Conservation (phyloP, 2,888 invertebrate genomes). For the Tiphia femorata region DNA sequence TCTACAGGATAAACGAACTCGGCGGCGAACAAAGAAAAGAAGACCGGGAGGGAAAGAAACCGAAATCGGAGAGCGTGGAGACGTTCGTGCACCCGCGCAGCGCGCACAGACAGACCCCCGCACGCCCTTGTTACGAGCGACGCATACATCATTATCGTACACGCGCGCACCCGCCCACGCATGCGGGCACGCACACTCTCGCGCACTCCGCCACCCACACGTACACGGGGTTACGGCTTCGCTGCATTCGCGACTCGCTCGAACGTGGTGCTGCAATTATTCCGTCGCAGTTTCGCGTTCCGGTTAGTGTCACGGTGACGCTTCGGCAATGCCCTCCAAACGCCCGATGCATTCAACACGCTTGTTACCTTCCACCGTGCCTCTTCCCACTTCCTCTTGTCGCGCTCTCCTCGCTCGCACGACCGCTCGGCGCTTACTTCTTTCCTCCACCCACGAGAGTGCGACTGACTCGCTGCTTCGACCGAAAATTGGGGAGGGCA, state of each 20-base stretch:
- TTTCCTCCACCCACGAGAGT: not conserved
- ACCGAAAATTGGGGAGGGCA: conserved; percentile 22
- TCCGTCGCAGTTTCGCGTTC: conserved; percentile 43
- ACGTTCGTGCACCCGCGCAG: no score
- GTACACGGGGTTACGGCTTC: conserved; percentile 7
- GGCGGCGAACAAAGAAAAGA: no score
- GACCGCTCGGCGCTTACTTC: not conserved
- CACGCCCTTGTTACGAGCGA: conserved; percentile 24
- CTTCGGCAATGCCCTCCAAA: conserved; percentile 63
- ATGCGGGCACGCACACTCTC: not conserved
- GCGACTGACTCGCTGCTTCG: not conserved
- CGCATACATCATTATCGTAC: no score
- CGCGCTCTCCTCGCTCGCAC: not conserved
- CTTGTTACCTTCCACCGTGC: not conserved
- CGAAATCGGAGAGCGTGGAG: no score
- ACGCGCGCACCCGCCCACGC: not conserved
- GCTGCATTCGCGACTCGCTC: conserved; percentile 45
- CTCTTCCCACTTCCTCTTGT: conserved; percentile 1
- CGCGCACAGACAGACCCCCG: conserved; percentile 18
- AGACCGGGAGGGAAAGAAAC: no score
- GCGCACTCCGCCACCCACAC: not conserved
- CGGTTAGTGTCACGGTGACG: conserved; percentile 61
- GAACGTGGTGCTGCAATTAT: conserved; percentile 48
- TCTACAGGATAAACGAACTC: no score
- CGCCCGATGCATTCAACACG: conserved; percentile 52